Percentiles rank a stretch among this genome's conserved stretches.
These are phyloP conservation scores for Drosophila pegasa DNA, from an alignment of 2,888 invertebrate species.

Conservation along the genomic window DNA sequence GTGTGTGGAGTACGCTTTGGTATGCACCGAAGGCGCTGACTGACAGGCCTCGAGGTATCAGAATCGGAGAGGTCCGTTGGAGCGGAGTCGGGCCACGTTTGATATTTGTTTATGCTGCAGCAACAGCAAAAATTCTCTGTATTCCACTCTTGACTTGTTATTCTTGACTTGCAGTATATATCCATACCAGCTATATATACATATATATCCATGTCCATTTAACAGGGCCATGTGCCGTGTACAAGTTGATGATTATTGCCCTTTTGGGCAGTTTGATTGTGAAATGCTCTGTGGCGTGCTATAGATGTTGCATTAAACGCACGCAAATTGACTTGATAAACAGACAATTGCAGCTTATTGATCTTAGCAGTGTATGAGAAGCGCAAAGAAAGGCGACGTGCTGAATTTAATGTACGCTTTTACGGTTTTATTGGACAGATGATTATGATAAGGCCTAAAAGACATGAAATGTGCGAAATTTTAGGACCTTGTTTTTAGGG, in stretches of 20 bases:
- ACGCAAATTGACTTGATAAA: conserved; percentile 38
- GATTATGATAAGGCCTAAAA: background rate
- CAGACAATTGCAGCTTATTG: conserved; percentile 29
- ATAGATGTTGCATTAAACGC: conserved; percentile 26
- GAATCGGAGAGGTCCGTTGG: conserved; percentile 28
- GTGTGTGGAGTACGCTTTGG: conserved; percentile 53
- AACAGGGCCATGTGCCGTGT: conserved; percentile 46
- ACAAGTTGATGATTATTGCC: conserved; percentile 65
- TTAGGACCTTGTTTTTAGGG: no score
- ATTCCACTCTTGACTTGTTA: conserved; percentile 27
- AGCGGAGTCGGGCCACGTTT: conserved; percentile 58
- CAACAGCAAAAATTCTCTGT: conserved; percentile 13
- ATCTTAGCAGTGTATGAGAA: conserved; percentile 14
- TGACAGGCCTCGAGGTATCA: conserved; percentile 57
- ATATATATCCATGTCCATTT: conserved; percentile 22
- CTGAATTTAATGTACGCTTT: background rate
- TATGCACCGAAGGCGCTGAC: conserved; percentile 64
- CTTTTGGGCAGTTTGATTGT: conserved; percentile 48
- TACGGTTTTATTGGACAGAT: background rate
- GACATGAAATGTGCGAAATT: no score
- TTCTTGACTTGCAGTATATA: conserved; percentile 33
- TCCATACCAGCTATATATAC: conserved; percentile 2
- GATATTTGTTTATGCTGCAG: conserved; percentile 57
- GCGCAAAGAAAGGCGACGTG: conserved; percentile 9
- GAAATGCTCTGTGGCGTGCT: conserved; percentile 32